Evolutionary conservation across 2,888 invertebrate genomes (phyloP), one percentile per base, ranked within the genome.

Genomic region (Parelbella ahira): DNA sequence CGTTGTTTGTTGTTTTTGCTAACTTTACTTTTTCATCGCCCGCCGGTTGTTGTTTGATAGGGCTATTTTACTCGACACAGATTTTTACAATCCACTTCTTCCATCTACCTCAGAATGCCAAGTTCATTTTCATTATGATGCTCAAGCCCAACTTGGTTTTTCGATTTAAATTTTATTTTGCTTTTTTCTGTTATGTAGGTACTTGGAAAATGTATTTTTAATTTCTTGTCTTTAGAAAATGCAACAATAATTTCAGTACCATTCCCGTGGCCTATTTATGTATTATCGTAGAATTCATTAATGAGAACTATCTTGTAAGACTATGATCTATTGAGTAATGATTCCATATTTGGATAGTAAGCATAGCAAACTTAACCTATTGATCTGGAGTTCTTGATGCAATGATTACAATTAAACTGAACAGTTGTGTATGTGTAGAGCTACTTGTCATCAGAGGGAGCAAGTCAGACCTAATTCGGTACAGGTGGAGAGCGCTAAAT

Each of bases 21-120:
- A 71, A 74, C 67, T 78, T 75, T 63, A 67, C 60, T 75, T 77
- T 76, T 77, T 76, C 72, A 73, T 68, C 69, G 68, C 63, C 52
- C 59, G 60, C 61, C 60, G 65, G 60, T 60, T 68, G 63, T 67
- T 74, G 68, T 73, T 69, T 71, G 65, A 68, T 71, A 62, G 65
- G 61, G 60, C 64, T 63, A 27, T 67, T 72, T 73, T 46, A 44
- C 44, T 68, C 56, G 60, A 56, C 56, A 39, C 47, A 48, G 29
- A 33, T 30, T 45, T 50, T 50, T 53, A 42, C 41, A 41, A 41
- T 41, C 41, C 41, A 41, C 41, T 41, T 33, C 41, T 41, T 41
- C 33, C 33, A 20, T 9, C 39, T 33, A 27, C 27, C 33, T 41
- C 41, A 41, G 33, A 41, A 41, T 21, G 21, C 41, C 41, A 41